Evolutionary conservation across 2,888 invertebrate genomes (phyloP).

Genomic region (Cephus sareptanus): DNA sequence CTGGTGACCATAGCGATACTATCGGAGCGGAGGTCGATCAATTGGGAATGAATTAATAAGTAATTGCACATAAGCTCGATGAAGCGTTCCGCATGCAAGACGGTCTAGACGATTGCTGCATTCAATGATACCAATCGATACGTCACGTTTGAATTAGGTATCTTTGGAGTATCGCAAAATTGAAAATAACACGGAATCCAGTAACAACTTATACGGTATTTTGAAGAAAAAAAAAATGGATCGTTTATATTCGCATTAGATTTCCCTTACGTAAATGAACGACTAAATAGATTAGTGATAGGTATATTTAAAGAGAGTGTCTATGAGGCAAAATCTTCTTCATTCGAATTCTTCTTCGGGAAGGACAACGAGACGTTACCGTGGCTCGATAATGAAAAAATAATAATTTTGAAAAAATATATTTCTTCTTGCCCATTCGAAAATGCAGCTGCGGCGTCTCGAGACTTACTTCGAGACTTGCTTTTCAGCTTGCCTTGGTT

Average conservation of each 20-base stretch:
- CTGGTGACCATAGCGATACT: background rate
- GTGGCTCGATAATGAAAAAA: background rate
- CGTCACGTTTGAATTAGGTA: background rate
- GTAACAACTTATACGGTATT: background rate
- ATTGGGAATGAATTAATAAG: background rate
- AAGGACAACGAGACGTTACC: background rate
- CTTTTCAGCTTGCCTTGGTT: conserved; percentile 8
- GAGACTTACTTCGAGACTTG: conserved; percentile 7
- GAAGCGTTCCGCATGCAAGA: background rate
- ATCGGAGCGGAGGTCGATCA: background rate
- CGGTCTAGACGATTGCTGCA: background rate
- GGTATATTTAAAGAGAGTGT: background rate
- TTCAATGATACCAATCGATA: background rate
- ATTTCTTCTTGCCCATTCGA: background rate
- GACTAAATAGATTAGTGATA: background rate
- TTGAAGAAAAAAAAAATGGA: background rate
- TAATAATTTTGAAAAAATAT: background rate
- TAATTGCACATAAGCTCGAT: background rate
- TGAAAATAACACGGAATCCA: background rate
- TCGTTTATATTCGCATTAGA: background rate
- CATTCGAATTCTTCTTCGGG: background rate
- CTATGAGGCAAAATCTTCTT: background rate
- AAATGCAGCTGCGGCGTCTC: background rate
- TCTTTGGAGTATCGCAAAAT: background rate
- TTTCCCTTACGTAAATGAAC: background rate